Conservation (phyloP, 2,888 invertebrate genomes). For the Hipparchia semele region DNA sequence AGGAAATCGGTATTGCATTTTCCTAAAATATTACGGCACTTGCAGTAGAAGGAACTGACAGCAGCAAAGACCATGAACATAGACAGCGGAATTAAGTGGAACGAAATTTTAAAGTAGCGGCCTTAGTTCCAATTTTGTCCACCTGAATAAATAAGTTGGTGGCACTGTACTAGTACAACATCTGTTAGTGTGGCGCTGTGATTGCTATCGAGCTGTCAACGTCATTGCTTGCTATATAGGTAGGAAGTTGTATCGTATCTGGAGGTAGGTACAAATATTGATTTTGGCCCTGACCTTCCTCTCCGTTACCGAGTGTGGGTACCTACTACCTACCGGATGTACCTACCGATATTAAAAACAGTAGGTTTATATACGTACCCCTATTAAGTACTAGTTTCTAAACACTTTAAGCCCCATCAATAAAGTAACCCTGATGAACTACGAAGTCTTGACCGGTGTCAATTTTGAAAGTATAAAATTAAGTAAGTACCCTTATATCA, state of each 20-base stretch:
- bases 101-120: too few species aligned
- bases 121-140: too few species aligned
- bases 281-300: slow-evolving; percentile 26
- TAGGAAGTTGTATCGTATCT: slow-evolving; percentile 13
- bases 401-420: not conserved
- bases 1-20: too few species aligned
- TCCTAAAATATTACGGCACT: too few species aligned
- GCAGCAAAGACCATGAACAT: too few species aligned
- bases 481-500: not conserved
- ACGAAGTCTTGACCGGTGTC: not conserved
- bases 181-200: not conserved
- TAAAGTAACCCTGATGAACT: not conserved
- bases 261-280: slow-evolving; percentile 19
- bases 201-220: not conserved
- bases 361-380: not conserved
- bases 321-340: not conserved
- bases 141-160: too few species aligned
- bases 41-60: too few species aligned
- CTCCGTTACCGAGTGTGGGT: slow-evolving; percentile 3
- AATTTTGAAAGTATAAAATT: not conserved
- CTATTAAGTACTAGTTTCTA: not conserved
- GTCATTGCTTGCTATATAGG: not conserved
- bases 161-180: too few species aligned
- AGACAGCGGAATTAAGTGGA: too few species aligned
- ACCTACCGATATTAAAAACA: not conserved